Conservation (phyloP, 2,797 vertebrate genomes). For the Eutrigla gurnardus region DNA sequence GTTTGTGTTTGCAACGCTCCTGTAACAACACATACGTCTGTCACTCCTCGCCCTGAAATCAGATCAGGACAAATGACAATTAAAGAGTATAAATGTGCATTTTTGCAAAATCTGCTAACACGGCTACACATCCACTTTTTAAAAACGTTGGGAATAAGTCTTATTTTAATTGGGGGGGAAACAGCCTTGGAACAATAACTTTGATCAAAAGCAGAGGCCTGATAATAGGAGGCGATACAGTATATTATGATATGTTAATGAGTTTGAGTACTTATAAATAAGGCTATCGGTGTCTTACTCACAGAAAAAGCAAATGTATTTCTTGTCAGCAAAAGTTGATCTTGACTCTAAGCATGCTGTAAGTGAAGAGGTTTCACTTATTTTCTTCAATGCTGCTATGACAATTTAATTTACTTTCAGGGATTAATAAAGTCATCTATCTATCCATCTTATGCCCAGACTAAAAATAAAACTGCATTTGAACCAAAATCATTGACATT, state of each 20-base stretch:
- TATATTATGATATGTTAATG: neutral
- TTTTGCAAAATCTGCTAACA: constrained; percentile 26
- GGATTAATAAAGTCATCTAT: no score
- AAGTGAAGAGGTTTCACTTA: neutral
- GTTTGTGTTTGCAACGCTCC: constrained; percentile 18
- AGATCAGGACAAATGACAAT: constrained; percentile 5
- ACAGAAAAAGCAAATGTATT: constrained; percentile 11
- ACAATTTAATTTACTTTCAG: no score
- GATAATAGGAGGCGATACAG: neutral
- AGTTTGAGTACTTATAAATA: neutral
- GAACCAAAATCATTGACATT: neutral
- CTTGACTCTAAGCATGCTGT: neutral
- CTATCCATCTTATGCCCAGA: neutral
- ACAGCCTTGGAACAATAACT: neutral
- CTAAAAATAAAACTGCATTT: neutral
- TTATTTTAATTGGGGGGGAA: neutral
- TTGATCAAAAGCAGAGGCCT: neutral
- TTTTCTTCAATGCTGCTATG: no score
- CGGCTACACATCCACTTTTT: neutral
- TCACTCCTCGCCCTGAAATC: neutral
- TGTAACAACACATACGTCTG: neutral
- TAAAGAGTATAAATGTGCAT: constrained; percentile 34
- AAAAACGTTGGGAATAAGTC: neutral
- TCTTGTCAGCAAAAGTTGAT: constrained; percentile 5
- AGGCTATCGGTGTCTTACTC: constrained; percentile 1